Conservation (phyloP, 35 echinoderm and acorn worm species). For the Diadema setosum region DNA sequence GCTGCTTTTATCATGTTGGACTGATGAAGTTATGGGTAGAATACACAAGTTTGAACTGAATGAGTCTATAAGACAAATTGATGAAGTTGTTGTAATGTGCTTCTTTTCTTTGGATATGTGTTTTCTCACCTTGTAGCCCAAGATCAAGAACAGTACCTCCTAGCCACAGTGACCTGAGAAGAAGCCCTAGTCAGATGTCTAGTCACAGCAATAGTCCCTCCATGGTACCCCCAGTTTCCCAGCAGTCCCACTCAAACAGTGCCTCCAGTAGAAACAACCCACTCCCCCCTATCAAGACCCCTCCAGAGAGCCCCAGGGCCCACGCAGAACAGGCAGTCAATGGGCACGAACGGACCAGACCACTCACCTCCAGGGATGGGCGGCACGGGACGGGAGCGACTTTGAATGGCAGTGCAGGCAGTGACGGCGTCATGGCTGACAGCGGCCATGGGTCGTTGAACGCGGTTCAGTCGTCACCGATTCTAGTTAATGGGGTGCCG, state of each 20-base stretch:
- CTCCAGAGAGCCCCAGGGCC: not conserved
- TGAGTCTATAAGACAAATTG: not conserved
- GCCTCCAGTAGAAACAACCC: not conserved
- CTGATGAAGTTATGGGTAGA: not conserved
- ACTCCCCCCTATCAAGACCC: not conserved
- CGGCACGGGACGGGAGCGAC: not conserved
- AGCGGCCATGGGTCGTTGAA: conserved; percentile 8
- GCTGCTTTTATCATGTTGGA: too few species aligned
- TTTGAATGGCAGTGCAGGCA: not conserved
- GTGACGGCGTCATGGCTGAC: not conserved
- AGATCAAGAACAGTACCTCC: not conserved
- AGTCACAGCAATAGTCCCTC: not conserved
- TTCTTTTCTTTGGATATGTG: too few species aligned
- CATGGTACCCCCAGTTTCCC: not conserved
- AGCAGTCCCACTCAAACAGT: not conserved
- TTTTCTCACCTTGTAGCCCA: not conserved
- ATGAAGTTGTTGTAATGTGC: too few species aligned
- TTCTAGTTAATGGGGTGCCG: not conserved
- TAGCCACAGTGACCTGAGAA: not conserved
- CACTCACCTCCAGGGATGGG: not conserved
- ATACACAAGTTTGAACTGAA: not conserved
- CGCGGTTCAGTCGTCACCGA: conserved; percentile 7
- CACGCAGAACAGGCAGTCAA: not conserved
- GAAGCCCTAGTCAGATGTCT: not conserved
- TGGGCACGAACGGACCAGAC: conserved; percentile 11